Evolutionary conservation across 2,113 vertebrate genomes (phyloP), one percentile per base, ranked within the genome.

Genomic region (Gasterosteus aculeatus): DNA sequence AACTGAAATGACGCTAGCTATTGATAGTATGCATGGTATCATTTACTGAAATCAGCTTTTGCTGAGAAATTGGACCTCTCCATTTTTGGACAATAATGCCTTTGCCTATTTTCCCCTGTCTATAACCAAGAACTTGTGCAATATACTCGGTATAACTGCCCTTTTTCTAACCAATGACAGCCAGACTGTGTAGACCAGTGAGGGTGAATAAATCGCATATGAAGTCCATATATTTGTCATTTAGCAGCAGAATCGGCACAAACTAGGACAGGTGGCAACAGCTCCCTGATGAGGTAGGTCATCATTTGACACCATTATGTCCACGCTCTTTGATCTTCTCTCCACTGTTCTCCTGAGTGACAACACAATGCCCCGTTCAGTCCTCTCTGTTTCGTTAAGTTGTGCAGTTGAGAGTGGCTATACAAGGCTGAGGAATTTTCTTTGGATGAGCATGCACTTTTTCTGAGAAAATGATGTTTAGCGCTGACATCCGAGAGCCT

Each of bases 401-500:
- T 74, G 63, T 29, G 67, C 77, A 78, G 69, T 78, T 87, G 69
- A 74, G 81, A 75, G 58, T 5, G 64, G 62, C 8, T 19, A 68
- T 47, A 74, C 67, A 61, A 46, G 66, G 47, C 51, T 46, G 77
- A 81, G 66, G 59, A 72, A 76, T 70, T 67, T 75, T 54, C 61
- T 85, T 72, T 81, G 69, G 83, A 79, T 69, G 73, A 90, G 84
- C 87, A 75, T 42, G 74, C 82, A 77, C 54, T 78, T 78, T 77
- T 78, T 84, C 78, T 69, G 69, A 86, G 78, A 85, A 88, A 91
- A 88, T 69, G 53, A 89, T 88, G 88, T 91, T 84, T 85, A 74
- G 81, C 3, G 7, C 82, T 85, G 90, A 91, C 82, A 93, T 81
- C 79, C 44, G 91, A 93, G 91, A 92, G 92, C 83, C 92, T 92